phyloP scores from a whole-genome alignment of 2,113 vertebrate genomes.

The Larimichthys polyactis region DNA sequence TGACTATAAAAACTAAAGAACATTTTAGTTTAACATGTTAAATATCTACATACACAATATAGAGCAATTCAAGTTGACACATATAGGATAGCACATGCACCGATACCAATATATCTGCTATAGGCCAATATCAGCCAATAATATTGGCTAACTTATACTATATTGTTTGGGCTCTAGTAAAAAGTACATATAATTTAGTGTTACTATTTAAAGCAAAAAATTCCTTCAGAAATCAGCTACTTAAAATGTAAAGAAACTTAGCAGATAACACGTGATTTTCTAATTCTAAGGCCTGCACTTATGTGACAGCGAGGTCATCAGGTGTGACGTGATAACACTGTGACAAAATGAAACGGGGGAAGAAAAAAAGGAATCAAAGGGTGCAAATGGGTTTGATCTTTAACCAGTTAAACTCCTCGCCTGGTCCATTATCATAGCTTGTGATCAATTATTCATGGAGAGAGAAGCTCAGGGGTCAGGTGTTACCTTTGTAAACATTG shows the following conservation, averaged over 20 bases:
- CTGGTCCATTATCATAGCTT: constrained; percentile 58
- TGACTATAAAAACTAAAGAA: no score
- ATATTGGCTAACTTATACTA: no score
- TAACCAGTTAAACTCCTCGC: constrained; percentile 62
- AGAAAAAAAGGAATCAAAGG: constrained; percentile 29
- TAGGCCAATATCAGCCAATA: no score
- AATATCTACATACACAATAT: no score
- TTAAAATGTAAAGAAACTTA: neutral
- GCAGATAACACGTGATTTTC: neutral
- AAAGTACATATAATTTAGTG: neutral
- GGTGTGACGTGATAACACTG: constrained; percentile 7
- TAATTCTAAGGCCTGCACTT: neutral
- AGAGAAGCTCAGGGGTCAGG: constrained; percentile 47
- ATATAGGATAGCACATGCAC: no score
- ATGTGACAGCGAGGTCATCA: neutral
- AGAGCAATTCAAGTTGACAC: no score
- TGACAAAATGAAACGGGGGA: constrained; percentile 11
- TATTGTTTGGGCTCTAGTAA: no score
- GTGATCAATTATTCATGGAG: constrained; percentile 72
- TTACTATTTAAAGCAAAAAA: neutral
- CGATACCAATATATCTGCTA: no score
- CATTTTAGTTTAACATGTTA: no score
- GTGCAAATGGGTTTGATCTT: constrained; percentile 64
- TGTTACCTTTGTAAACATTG: constrained; percentile 99
- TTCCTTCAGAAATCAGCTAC: neutral